phyloP scores from a whole-genome alignment of 2,113 vertebrate genomes.

The Plecturocebus donacophilus region DNA sequence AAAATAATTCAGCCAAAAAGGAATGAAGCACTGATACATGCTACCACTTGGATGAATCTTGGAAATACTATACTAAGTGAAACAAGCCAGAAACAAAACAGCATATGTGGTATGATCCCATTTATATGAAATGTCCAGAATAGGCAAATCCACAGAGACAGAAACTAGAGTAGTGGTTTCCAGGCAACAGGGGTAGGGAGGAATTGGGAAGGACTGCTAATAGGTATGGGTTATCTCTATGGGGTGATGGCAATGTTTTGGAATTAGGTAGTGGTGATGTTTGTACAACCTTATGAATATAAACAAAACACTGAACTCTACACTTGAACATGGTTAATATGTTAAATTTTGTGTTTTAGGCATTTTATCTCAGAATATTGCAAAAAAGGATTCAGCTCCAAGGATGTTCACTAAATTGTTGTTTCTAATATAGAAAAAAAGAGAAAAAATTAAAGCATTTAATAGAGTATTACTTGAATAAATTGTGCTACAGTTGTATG shows the following conservation, averaged over 20 bases:
- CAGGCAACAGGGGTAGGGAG: no score
- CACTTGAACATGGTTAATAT: background rate
- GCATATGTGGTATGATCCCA: background rate
- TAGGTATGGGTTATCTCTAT: background rate
- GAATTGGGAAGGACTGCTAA: background rate
- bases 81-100: background rate
- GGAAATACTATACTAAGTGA: background rate
- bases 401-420: background rate
- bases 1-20: background rate
- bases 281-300: background rate
- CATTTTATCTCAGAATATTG: conserved; percentile 8
- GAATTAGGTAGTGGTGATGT: background rate
- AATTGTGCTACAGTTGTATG: background rate
- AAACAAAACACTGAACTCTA: background rate
- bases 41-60: background rate
- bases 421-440: background rate
- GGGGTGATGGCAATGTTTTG: background rate
- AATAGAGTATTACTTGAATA: background rate
- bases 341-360: background rate
- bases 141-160: background rate
- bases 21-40: background rate
- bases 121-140: background rate
- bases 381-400: background rate
- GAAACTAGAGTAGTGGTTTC: background rate
- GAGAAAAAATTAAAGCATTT: background rate